A percentile compares a stretch with the other conserved stretches of the same genome.
These are phyloP conservation scores for Gobionotothen gibberifrons DNA, from an alignment of 2,797 vertebrate genomes.

Conservation along the genomic window DNA sequence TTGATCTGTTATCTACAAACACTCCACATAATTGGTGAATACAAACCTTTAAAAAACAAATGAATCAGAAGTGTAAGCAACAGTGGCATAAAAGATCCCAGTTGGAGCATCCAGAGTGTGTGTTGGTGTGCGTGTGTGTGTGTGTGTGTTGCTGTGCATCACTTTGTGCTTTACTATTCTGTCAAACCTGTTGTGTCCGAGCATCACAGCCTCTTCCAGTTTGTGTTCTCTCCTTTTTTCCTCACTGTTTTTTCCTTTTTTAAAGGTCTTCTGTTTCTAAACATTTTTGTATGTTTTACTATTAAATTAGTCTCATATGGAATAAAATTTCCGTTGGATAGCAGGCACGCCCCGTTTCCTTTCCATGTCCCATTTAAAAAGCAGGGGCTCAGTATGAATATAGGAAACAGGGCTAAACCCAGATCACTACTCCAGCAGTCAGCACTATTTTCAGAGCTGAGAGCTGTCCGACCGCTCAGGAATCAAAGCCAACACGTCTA, in stretches of 20 bases:
- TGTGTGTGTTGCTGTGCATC: constrained; percentile 37
- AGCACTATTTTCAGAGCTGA: constrained; percentile 76
- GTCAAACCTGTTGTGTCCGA: constrained; percentile 54
- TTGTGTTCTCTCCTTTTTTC: constrained; percentile 17
- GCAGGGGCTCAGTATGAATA: constrained; percentile 67
- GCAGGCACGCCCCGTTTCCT: constrained; percentile 55
- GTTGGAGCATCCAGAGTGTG: constrained; percentile 12
- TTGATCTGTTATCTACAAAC: background rate
- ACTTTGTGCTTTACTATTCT: constrained; percentile 66
- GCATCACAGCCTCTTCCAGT: constrained; percentile 48
- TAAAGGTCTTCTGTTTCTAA: constrained; percentile 8
- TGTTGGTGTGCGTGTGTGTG: constrained; percentile 28
- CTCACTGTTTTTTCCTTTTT: constrained; percentile 12
- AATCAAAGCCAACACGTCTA: constrained; percentile 71
- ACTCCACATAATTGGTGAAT: background rate
- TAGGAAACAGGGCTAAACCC: constrained; percentile 82
- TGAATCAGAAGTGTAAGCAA: background rate
- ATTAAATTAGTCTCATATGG: constrained; percentile 3
- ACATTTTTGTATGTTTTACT: background rate
- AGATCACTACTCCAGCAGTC: constrained; percentile 78
- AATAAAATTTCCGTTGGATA: constrained; percentile 38
- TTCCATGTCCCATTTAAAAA: constrained; percentile 65
- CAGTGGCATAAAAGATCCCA: background rate
- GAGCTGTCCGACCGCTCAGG: constrained; percentile 67
- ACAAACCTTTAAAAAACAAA: background rate